Percentiles rank a stretch among this genome's conserved stretches.
phyloP scores from a whole-genome alignment of 2,888 invertebrate genomes.

The Entomobrya proxima region DNA sequence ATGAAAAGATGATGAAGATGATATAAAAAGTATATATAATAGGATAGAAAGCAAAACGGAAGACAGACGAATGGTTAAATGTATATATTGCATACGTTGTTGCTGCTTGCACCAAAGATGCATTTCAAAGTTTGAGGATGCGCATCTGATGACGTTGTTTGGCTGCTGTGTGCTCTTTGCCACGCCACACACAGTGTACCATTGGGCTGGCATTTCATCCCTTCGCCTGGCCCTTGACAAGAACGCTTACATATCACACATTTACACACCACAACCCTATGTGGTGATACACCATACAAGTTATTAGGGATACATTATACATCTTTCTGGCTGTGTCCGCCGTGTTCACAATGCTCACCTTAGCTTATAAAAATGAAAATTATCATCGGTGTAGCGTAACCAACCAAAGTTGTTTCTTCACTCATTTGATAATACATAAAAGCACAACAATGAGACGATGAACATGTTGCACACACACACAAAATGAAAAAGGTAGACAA shows the following conservation, averaged over 20 bases:
- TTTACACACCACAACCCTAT: constrained; percentile 20
- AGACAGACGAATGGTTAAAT: not conserved
- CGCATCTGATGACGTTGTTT: constrained; percentile 51
- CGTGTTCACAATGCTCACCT: constrained; percentile 1
- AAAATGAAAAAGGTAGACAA: not conserved
- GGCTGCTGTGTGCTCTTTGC: constrained; percentile 38
- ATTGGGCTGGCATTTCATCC: constrained; percentile 53
- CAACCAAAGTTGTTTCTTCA: constrained; percentile 46
- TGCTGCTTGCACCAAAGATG: not conserved
- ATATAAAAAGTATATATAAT: not conserved
- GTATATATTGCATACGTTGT: not conserved
- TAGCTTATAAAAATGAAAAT: not conserved
- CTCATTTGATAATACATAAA: constrained; percentile 33
- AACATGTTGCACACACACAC: constrained; percentile 34
- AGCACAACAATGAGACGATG: constrained; percentile 27
- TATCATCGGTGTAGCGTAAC: constrained; percentile 38
- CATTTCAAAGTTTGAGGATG: constrained; percentile 48
- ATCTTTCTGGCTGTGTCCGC: not conserved
- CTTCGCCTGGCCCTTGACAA: constrained; percentile 61
- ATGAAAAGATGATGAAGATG: not conserved
- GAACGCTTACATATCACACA: not conserved
- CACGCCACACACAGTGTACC: constrained; percentile 55
- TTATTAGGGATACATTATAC: constrained; percentile 26
- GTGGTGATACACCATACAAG: not conserved
- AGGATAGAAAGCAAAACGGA: not conserved